A percentile compares a stretch with the other conserved stretches of the same genome.
These are phyloP conservation scores for Nycticebus coucang DNA, from an alignment of 2,113 vertebrate genomes.

Conservation along the genomic window DNA sequence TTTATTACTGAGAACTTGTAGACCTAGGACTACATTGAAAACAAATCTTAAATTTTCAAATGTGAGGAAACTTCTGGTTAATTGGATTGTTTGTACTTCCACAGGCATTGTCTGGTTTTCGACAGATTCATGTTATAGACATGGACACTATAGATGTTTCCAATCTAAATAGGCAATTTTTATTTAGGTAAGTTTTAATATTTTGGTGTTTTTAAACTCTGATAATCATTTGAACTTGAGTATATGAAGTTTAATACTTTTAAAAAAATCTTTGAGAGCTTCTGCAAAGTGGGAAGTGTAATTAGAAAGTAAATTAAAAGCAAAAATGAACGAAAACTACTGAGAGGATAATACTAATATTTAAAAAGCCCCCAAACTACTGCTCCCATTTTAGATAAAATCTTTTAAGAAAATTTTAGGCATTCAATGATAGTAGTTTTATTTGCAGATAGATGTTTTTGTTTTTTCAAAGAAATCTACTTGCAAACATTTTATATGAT, in stretches of 20 bases:
- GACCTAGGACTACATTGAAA: conserved; percentile 42
- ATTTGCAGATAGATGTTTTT: not conserved
- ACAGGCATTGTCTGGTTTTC: conserved; percentile 96
- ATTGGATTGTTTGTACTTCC: conserved; percentile 74
- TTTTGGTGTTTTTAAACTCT: conserved; percentile 23
- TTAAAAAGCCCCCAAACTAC: not conserved
- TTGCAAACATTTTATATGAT: not conserved
- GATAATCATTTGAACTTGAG: conserved; percentile 47
- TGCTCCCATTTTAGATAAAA: conserved; percentile 4
- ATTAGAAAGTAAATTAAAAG: too few relatives aligned
- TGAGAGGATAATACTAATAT: not conserved
- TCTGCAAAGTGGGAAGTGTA: not conserved
- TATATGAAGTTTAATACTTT: not conserved
- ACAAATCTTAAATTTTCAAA: conserved; percentile 31
- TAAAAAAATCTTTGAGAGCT: not conserved
- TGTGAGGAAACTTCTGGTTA: conserved; percentile 44
- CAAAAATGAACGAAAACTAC: not conserved
- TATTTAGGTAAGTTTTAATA: conserved; percentile 92
- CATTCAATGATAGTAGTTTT: conserved; percentile 7
- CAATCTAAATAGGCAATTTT: conserved; percentile 97
- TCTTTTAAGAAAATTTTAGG: not conserved
- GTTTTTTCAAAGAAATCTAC: not conserved
- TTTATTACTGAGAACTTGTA: conserved; percentile 54
- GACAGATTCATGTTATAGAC: conserved; percentile 97
- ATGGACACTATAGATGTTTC: conserved; percentile 98